Base-by-base conservation (phyloP, 2,888 invertebrate species). In the Branchinecta sandiegonensis region DNA sequence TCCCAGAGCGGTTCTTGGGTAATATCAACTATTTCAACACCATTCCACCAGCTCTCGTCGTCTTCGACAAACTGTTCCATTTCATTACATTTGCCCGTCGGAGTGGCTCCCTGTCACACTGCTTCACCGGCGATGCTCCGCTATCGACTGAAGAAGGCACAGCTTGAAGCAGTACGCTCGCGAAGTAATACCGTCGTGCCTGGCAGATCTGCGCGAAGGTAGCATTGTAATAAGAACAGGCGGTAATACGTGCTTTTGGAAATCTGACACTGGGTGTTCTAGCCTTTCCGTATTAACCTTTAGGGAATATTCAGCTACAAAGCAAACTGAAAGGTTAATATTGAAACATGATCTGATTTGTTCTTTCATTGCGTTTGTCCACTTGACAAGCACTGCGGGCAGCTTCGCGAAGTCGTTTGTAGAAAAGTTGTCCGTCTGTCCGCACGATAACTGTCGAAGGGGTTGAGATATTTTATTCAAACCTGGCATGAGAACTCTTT, bases 171-270 rank as follows among this genome's bases (percentile, higher is more conserved):
- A 56, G 56, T 37, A 37, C 37, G 37, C 37, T 37, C 37, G 37
- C 37, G 37, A 37, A 56, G 56, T n/a, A 14, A 56, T 17, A 17
- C 14, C 17, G 17, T 17, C 56, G 56, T 14, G 56, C 17, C 17
- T 56, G 56, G 56, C 56, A 56, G 56, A 56, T 56, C 56, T 56
- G 56, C 56, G 56, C 56, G 17, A 56, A 56, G 56, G 56, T 56
- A 56, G 56, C 10, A 14, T 56, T 56, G 56, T 56, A 56, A 56
- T 56, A 17, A 17, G 17, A 56, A 10, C 8, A 56, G 56, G 17
- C 56, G 17, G 56, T 17, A 56, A 56, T 56, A 56, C 17, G n/a
- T 56, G 56, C 17, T n/a, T 17, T 14, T 14, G 17, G 56, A 56
- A 56, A 56, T 56, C 56, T 56, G 56, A 56, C 17, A 56, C 17